These are phyloP conservation scores for Drosophila robusta DNA, from an alignment of 2,888 invertebrate genomes.

Conservation along the genomic window DNA sequence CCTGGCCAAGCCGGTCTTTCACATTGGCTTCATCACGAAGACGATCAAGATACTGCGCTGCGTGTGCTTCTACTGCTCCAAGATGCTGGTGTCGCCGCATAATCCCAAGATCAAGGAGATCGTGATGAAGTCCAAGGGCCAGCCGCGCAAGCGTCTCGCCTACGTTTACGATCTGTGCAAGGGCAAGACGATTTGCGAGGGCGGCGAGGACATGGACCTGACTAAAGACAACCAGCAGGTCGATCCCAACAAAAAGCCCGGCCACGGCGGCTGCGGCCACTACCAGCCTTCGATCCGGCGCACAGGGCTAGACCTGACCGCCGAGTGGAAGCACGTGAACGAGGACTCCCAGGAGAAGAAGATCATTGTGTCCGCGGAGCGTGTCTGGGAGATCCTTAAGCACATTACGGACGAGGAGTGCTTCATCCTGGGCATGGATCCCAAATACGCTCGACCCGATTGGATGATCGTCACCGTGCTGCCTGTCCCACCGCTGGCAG, in stretches of 20 bases:
- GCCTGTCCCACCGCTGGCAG: slow-evolving; percentile 98
- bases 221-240: slow-evolving; percentile 90
- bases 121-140: slow-evolving; percentile 97
- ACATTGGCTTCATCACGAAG: slow-evolving; percentile 98
- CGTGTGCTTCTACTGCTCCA: slow-evolving; percentile 99
- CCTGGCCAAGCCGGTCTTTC: slow-evolving; percentile 98
- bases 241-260: slow-evolving; percentile 86
- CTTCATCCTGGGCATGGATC: slow-evolving; percentile 97
- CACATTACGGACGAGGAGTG: slow-evolving; percentile 98
- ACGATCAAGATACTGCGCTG: slow-evolving; percentile 98
- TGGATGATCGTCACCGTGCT: slow-evolving; percentile 99
- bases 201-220: slow-evolving; percentile 98
- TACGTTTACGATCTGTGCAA: slow-evolving; percentile 99
- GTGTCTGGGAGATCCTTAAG: slow-evolving; percentile 98
- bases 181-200: slow-evolving; percentile 98
- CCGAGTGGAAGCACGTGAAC: slow-evolving; percentile 99
- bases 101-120: slow-evolving; percentile 88
- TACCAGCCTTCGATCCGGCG: slow-evolving; percentile 97
- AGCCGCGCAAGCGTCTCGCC: slow-evolving; percentile 96
- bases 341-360: slow-evolving; percentile 99
- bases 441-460: slow-evolving; percentile 98
- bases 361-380: slow-evolving; percentile 95
- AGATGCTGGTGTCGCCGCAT: slow-evolving; percentile 96
- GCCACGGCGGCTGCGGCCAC: slow-evolving; percentile 98
- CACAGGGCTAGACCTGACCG: slow-evolving; percentile 95